Evolutionary conservation across 2,113 vertebrate species (phyloP).

Genomic region (Bambusicola thoracicus): DNA sequence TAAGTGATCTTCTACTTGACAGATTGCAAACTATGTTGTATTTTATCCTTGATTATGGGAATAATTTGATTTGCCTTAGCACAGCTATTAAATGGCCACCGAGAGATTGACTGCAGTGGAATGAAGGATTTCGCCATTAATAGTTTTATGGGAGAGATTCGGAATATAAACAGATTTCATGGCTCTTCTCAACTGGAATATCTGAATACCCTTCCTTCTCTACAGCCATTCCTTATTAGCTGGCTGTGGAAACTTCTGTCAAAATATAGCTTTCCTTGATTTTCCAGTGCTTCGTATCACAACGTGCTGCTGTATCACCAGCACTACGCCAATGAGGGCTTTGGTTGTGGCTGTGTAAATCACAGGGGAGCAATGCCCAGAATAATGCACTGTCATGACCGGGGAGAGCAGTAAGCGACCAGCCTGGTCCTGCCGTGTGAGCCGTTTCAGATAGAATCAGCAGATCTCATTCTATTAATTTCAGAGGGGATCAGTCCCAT

Average conservation of each 20-base stretch:
- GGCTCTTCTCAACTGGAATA: background rate
- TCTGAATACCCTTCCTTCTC: background rate
- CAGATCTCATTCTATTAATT: background rate
- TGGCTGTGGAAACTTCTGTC: background rate
- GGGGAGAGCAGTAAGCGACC: background rate
- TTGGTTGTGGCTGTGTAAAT: background rate
- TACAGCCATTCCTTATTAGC: background rate
- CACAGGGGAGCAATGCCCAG: background rate
- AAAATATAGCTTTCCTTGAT: background rate
- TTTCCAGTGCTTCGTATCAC: constrained; percentile 12
- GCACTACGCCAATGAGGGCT: background rate
- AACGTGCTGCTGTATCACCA: background rate
- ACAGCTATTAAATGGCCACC: constrained; percentile 46
- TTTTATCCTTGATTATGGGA: constrained; percentile 51
- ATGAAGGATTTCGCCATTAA: constrained; percentile 43
- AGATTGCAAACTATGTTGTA: constrained; percentile 47
- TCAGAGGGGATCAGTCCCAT: background rate
- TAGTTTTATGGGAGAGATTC: constrained; percentile 17
- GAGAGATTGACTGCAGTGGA: constrained; percentile 35
- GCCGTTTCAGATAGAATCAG: background rate
- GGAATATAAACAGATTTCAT: constrained; percentile 48
- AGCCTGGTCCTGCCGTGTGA: background rate
- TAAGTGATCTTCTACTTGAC: constrained; percentile 31
- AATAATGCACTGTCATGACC: background rate
- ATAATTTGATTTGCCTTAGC: constrained; percentile 58